These are phyloP conservation scores for Lathronympha strigana DNA, from an alignment of 2,888 invertebrate species.

Conservation along the genomic window DNA sequence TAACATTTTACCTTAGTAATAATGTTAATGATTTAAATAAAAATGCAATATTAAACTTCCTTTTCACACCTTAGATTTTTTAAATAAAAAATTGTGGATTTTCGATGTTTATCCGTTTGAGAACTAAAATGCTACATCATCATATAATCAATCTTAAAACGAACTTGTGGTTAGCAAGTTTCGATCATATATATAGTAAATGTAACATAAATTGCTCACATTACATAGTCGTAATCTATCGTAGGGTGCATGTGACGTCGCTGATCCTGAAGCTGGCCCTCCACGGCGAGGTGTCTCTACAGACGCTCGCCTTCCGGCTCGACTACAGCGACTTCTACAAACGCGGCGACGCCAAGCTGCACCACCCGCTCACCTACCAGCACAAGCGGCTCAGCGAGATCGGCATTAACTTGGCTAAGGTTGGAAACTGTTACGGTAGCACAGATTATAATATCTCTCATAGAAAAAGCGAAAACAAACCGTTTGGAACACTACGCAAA, in stretches of 20 bases:
- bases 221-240: slow-evolving; percentile 30
- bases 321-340: slow-evolving; percentile 99
- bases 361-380: slow-evolving; percentile 86
- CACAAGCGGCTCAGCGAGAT: slow-evolving; percentile 86
- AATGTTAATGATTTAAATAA: no score
- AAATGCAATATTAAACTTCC: no score
- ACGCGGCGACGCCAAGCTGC: slow-evolving; percentile 90
- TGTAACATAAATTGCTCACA: no score
- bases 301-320: slow-evolving; percentile 94
- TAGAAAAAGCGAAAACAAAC: no score
- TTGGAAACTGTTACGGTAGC: no score
- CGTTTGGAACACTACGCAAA: no score
- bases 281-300: slow-evolving; percentile 93
- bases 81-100: background rate
- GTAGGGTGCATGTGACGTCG: slow-evolving; percentile 92
- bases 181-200: no score
- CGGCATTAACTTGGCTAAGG: slow-evolving; percentile 71
- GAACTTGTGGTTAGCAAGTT: no score
- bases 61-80: no score
- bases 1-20: no score
- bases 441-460: no score
- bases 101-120: background rate
- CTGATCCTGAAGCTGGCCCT: slow-evolving; percentile 93
- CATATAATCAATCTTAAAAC: background rate
- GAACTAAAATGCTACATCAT: background rate